Conservation (phyloP, 2,888 invertebrate genomes). For the Podabrus alpinus region DNA sequence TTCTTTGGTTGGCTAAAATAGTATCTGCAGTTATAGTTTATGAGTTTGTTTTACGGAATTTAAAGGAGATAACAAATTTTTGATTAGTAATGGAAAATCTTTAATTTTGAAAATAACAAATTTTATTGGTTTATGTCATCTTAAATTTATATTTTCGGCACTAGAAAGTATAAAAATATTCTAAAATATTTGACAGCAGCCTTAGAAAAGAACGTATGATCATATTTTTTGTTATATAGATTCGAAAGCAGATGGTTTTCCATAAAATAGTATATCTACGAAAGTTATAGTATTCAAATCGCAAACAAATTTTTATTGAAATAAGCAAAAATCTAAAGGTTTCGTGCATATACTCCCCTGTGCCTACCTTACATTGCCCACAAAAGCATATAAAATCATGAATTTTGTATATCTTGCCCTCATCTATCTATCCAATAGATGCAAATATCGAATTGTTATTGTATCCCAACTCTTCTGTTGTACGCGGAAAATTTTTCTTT, state of each 20-base stretch:
- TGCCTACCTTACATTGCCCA: conserved; percentile 4
- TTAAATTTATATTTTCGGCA: conserved; percentile 1
- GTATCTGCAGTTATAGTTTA: neutral
- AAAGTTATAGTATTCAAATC: conserved; percentile 1
- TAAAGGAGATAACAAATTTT: neutral
- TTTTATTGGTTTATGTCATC: neutral
- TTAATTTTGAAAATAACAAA: neutral
- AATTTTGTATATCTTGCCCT: conserved; percentile 22
- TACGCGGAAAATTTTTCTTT: neutral
- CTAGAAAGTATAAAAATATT: conserved; percentile 6
- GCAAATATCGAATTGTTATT: conserved; percentile 15
- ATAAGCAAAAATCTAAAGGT: conserved; percentile 23
- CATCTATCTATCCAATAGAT: conserved; percentile 13
- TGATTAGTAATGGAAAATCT: neutral
- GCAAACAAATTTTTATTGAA: conserved; percentile 25
- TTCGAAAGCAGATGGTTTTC: conserved; percentile 8
- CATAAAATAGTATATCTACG: conserved; percentile 21
- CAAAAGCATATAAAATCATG: conserved; percentile 18
- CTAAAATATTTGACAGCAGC: conserved; percentile 23
- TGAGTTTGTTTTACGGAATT: neutral
- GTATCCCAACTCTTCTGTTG: neutral
- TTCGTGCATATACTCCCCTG: conserved; percentile 2
- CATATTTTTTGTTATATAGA: conserved; percentile 24
- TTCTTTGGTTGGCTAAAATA: neutral
- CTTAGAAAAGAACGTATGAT: conserved; percentile 13